These are phyloP conservation scores for Stegana nigrithorax DNA, from an alignment of 2,888 invertebrate species.

Conservation along the genomic window DNA sequence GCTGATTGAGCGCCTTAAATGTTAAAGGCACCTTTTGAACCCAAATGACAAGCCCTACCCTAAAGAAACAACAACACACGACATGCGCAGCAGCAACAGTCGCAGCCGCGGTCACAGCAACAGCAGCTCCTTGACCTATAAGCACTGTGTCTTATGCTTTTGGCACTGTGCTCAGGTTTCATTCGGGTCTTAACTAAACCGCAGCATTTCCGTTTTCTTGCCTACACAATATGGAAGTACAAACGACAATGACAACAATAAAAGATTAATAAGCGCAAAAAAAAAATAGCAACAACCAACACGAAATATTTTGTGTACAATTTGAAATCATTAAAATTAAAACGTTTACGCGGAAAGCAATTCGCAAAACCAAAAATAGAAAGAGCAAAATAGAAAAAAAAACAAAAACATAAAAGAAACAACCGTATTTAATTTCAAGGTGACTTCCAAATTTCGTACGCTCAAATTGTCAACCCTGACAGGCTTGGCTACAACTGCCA, in stretches of 20 bases:
- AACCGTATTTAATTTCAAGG: not conserved
- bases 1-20: not conserved
- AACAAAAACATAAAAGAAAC: not conserved
- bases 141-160: not conserved
- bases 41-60: slow-evolving; percentile 7
- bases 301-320: too few relatives aligned
- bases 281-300: not conserved
- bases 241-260: not conserved
- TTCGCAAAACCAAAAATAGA: too few relatives aligned
- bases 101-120: not conserved
- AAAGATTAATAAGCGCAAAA: not conserved
- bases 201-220: slow-evolving; percentile 6
- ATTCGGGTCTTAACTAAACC: not conserved
- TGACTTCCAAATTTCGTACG: not conserved
- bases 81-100: not conserved
- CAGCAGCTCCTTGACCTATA: slow-evolving; percentile 6
- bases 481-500: too few relatives aligned
- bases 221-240: not conserved
- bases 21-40: not conserved
- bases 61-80: not conserved
- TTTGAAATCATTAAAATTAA: not conserved
- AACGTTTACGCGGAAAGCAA: not conserved
- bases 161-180: not conserved
- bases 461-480: not conserved
- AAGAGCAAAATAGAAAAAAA: not conserved